These are phyloP conservation scores for Encarsia formosa DNA, from an alignment of 2,888 invertebrate genomes.

Conservation along the genomic window DNA sequence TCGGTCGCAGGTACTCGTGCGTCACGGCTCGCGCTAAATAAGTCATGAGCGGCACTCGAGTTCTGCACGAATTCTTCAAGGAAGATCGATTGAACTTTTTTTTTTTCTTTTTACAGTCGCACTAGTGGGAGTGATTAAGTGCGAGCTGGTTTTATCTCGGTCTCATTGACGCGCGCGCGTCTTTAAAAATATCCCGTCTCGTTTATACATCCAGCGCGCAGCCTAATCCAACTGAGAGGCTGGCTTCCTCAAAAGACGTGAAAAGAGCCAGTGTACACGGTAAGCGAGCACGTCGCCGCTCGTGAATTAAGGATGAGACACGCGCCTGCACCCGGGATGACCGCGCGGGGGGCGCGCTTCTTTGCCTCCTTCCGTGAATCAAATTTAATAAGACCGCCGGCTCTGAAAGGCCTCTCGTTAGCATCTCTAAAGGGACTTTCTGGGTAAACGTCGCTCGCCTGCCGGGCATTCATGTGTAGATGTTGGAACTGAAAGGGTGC, in stretches of 20 bases:
- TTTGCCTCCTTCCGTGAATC: neutral
- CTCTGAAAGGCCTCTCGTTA: constrained; percentile 31
- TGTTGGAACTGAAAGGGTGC: neutral
- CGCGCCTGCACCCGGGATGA: neutral
- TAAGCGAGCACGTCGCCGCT: constrained; percentile 5
- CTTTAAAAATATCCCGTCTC: too few species aligned
- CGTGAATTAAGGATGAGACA: constrained; percentile 10
- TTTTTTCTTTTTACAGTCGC: too few species aligned
- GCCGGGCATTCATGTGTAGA: neutral
- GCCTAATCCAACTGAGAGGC: too few species aligned
- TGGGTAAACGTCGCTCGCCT: neutral
- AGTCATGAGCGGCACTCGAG: too few species aligned
- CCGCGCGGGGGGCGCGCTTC: neutral
- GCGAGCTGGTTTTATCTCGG: too few species aligned
- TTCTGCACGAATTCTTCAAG: too few species aligned
- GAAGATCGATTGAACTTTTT: too few species aligned
- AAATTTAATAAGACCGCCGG: constrained; percentile 9
- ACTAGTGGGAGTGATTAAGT: too few species aligned
- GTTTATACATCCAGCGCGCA: too few species aligned
- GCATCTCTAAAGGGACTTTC: constrained; percentile 5
- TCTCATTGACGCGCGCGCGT: too few species aligned
- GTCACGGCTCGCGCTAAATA: constrained; percentile 2
- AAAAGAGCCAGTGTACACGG: constrained; percentile 1
- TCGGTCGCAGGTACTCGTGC: neutral
- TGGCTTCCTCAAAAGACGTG: too few species aligned